Evolutionary conservation across 2,113 vertebrate genomes (phyloP).

Genomic region (Colius striatus): DNA sequence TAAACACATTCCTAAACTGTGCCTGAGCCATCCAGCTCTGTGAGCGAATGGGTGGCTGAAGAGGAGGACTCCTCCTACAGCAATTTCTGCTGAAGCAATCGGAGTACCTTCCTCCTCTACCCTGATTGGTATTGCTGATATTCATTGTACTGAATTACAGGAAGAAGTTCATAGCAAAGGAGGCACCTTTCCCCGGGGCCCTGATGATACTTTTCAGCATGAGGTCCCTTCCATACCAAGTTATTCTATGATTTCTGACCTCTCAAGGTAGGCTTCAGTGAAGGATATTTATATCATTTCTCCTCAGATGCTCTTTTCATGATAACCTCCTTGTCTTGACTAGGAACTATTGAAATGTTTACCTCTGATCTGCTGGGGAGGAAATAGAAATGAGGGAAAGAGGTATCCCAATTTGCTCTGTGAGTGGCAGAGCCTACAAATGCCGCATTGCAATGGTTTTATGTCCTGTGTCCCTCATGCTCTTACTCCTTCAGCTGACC

Average conservation of each 20-base stretch:
- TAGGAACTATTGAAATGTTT: background rate
- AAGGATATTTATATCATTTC: background rate
- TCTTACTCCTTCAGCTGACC: background rate
- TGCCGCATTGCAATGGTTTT: background rate
- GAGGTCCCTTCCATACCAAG: background rate
- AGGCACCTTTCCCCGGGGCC: background rate
- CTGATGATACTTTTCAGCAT: background rate
- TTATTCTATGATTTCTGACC: background rate
- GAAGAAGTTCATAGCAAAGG: background rate
- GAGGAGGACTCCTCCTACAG: background rate
- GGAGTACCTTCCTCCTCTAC: background rate
- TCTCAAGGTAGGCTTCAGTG: background rate
- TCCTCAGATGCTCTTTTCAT: background rate
- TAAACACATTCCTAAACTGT: background rate
- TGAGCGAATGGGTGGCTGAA: background rate
- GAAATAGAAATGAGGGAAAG: background rate
- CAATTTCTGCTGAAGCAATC: slow-evolving; percentile 1
- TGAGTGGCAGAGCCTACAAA: background rate
- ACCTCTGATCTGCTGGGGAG: background rate
- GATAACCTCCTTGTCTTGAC: background rate
- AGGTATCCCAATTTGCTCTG: background rate
- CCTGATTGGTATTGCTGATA: background rate
- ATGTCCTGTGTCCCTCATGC: background rate
- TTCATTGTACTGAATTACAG: background rate
- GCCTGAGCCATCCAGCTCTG: background rate